A percentile compares a stretch with the other conserved stretches of the same genome.
Conservation (phyloP, 2,797 vertebrate species). For the Peromyscus melanophrys region DNA sequence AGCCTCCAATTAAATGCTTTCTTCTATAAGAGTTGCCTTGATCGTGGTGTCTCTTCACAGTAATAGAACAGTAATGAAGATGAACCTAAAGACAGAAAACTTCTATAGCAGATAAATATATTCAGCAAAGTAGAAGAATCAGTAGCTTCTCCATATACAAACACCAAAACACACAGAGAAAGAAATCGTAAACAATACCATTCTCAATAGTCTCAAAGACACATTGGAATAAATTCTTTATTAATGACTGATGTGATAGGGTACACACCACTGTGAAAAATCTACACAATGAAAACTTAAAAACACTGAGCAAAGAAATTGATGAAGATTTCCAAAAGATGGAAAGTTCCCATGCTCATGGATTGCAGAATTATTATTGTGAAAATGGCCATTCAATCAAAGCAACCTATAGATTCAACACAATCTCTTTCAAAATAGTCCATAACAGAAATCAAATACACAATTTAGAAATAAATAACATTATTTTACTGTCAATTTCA, state of each 20-base stretch:
- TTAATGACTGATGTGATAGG: background rate
- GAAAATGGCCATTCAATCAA: background rate
- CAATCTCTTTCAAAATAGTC: background rate
- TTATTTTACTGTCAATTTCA: background rate
- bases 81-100: background rate
- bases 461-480: background rate
- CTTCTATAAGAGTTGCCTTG: background rate
- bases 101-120: background rate
- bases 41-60: background rate
- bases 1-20: background rate
- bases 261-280: background rate
- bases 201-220: background rate
- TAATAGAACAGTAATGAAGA: background rate
- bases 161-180: background rate
- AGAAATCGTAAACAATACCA: background rate
- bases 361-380: background rate
- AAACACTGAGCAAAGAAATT: background rate
- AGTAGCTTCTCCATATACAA: background rate
- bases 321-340: background rate
- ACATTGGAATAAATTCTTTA: background rate
- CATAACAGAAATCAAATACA: background rate
- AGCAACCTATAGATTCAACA: background rate
- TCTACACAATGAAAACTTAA: background rate
- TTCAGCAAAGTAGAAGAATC: background rate
- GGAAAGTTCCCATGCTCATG: too few species aligned